These are phyloP conservation scores for Protula sp. DNA, from an alignment of 2,888 invertebrate species.

Conservation along the genomic window DNA sequence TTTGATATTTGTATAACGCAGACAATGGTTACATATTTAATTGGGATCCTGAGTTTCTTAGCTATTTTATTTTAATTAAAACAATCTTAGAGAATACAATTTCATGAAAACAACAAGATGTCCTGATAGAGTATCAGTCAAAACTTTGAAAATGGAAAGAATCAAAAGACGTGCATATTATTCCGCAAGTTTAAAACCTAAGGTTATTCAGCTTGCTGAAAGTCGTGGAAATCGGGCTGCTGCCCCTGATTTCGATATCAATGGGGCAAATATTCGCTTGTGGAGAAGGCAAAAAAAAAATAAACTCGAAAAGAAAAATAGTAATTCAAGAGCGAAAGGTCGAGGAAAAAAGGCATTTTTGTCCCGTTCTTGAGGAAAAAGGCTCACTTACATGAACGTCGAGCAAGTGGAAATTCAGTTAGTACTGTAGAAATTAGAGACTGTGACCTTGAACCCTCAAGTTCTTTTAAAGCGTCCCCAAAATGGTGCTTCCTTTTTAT, in stretches of 20 bases:
- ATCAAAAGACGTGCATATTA: too few species aligned
- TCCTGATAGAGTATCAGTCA: too few species aligned
- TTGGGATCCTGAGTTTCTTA: too few species aligned
- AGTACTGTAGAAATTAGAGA: not conserved
- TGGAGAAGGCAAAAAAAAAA: not conserved
- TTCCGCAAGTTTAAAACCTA: not conserved
- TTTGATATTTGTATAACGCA: too few species aligned
- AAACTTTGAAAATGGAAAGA: too few species aligned
- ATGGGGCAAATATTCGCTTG: not conserved
- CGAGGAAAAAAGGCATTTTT: not conserved
- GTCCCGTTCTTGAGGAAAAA: not conserved
- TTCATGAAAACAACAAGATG: too few species aligned
- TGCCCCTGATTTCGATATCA: not conserved
- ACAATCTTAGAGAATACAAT: too few species aligned
- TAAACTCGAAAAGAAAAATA: not conserved
- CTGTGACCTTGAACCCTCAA: not conserved
- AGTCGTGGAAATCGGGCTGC: not conserved
- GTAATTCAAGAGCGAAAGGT: not conserved
- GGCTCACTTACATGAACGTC: too few species aligned
- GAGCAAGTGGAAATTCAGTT: not conserved
- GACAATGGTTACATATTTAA: too few species aligned
- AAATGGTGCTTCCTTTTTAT: not conserved
- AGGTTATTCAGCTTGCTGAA: not conserved
- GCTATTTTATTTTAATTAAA: too few species aligned
- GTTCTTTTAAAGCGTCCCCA: not conserved